Conservation (phyloP, 2,797 vertebrate genomes). For the Acomys russatus region DNA sequence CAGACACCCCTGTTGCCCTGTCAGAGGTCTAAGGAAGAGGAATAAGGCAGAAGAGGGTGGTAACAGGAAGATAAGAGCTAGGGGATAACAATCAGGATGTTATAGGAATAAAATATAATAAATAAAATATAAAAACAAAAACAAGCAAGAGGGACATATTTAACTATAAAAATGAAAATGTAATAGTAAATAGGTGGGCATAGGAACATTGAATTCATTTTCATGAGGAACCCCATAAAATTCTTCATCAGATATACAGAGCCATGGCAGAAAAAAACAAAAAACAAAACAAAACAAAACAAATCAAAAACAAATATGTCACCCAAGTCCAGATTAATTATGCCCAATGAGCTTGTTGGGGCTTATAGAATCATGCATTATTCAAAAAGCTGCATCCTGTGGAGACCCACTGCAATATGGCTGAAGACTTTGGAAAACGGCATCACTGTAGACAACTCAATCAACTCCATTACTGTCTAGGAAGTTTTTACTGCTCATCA, state of each 20-base stretch:
- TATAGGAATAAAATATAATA: no score
- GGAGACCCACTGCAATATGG: not conserved
- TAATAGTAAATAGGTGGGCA: not conserved
- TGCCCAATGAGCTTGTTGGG: no score
- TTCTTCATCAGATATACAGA: not conserved
- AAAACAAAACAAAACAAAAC: no score
- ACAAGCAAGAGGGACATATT: not conserved
- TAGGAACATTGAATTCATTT: not conserved
- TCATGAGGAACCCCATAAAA: not conserved
- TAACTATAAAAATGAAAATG: not conserved
- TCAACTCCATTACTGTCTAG: not conserved
- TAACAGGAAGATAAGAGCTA: no score
- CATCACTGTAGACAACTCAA: not conserved
- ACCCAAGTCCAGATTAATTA: not conserved
- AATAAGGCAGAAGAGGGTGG: no score
- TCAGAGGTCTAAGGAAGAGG: no score
- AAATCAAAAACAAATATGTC: no score
- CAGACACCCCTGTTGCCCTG: no score
- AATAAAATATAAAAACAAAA: no score
- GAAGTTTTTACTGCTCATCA: not conserved
- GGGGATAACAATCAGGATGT: no score
- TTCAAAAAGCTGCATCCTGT: not conserved
- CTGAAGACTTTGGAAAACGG: not conserved
- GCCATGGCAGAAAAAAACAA: not conserved
- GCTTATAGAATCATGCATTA: not conserved